phyloP scores from a whole-genome alignment of 53 echinoderm and acorn worm genomes.

The Hippasteria phrygiana region DNA sequence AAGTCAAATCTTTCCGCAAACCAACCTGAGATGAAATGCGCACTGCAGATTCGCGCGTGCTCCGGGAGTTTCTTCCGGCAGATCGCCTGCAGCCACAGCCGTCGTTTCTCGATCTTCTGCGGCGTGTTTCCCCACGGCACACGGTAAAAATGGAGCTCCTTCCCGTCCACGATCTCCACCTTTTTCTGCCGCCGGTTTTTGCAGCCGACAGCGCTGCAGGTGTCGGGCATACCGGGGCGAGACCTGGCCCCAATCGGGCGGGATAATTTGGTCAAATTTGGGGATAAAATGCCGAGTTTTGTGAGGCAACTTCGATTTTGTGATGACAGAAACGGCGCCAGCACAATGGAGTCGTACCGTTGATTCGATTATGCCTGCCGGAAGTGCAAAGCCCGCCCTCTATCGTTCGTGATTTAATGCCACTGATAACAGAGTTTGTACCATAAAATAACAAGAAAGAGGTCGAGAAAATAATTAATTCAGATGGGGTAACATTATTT shows the following conservation, averaged over 20 bases:
- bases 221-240: constrained; percentile 27
- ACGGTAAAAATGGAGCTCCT: constrained; percentile 40
- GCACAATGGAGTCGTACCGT: no score
- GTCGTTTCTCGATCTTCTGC: constrained; percentile 19
- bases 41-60: constrained; percentile 50
- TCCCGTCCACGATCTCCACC: background rate
- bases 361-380: background rate
- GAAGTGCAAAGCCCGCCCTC: constrained; percentile 15
- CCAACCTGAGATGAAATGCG: constrained; percentile 48
- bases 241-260: background rate
- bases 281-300: background rate
- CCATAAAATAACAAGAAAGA: background rate
- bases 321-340: no score
- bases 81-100: constrained; percentile 37
- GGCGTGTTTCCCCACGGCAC: constrained; percentile 30
- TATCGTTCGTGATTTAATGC: background rate
- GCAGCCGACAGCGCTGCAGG: constrained; percentile 48
- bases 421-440: no score
- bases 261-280: background rate
- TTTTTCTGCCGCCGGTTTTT: constrained; percentile 31
- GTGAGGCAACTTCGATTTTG: no score
- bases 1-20: background rate
- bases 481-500: no score
- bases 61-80: constrained; percentile 15
- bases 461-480: no score